Evolutionary conservation across 2,113 vertebrate species (phyloP).

Genomic region (Baryphthengus martii): DNA sequence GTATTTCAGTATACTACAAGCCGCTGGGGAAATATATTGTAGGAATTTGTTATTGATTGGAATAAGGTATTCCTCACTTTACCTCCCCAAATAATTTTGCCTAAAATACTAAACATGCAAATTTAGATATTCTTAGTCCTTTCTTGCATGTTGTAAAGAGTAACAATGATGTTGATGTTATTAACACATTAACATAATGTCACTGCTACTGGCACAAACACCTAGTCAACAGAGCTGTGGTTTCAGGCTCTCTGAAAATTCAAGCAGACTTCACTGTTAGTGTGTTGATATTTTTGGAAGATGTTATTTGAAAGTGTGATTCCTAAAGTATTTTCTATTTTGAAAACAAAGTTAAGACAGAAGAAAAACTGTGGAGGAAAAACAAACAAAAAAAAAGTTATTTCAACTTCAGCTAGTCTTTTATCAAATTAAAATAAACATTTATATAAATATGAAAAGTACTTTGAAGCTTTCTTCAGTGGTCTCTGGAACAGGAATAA

Average conservation of each 20-base stretch:
- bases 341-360: not conserved
- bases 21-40: not conserved
- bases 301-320: not conserved
- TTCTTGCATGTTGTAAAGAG: not conserved
- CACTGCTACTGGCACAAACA: not conserved
- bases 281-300: not conserved
- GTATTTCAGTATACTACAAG: not conserved
- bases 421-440: not conserved
- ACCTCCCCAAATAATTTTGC: not conserved
- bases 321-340: not conserved
- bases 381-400: no score
- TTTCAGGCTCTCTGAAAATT: not conserved
- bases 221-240: not conserved
- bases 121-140: not conserved
- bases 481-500: not conserved
- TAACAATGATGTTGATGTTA: not conserved
- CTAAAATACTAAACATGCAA: not conserved
- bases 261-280: not conserved
- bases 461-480: not conserved
- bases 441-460: not conserved
- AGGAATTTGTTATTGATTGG: not conserved
- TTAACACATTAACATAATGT: not conserved
- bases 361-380: not conserved
- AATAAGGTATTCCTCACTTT: not conserved
- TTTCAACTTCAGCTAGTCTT: not conserved